These are phyloP conservation scores for Cynocephalus volans DNA, from an alignment of 2,113 vertebrate genomes.

Conservation along the genomic window DNA sequence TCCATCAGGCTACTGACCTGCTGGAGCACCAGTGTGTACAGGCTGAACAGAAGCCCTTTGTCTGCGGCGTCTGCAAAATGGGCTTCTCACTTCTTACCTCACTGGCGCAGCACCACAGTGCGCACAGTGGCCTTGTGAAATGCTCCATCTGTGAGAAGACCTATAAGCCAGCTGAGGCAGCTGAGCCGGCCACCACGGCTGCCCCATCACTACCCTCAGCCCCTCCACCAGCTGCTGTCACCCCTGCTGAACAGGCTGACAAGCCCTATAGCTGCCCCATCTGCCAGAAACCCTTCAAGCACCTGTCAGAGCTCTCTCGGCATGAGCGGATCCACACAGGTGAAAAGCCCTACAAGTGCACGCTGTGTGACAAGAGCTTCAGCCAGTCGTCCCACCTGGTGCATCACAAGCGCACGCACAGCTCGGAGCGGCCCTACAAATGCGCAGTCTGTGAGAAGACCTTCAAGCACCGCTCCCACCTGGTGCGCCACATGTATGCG, in stretches of 20 bases:
- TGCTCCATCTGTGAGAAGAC: constrained; percentile 99
- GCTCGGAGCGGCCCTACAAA: constrained; percentile 97
- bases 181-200: constrained; percentile 78
- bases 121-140: constrained; percentile 96
- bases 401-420: constrained; percentile 98
- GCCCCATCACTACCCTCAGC: constrained; percentile 77
- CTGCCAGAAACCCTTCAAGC: constrained; percentile 98
- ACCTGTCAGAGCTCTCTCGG: constrained; percentile 96
- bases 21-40: constrained; percentile 98
- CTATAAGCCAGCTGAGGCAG: constrained; percentile 92
- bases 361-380: constrained; percentile 98
- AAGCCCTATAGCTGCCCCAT: constrained; percentile 97
- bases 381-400: constrained; percentile 98
- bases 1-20: constrained; percentile 98
- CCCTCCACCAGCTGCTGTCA: constrained; percentile 79
- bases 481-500: constrained; percentile 98
- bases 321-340: constrained; percentile 98
- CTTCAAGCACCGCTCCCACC: constrained; percentile 99
- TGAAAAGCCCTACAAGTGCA: constrained; percentile 98
- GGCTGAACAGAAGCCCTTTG: constrained; percentile 98
- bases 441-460: constrained; percentile 98
- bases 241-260: constrained; percentile 89
- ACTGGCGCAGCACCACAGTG: constrained; percentile 96
- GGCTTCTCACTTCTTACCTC: constrained; percentile 98
- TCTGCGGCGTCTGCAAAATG: constrained; percentile 99